These are phyloP conservation scores for Sparidentex hasta DNA, from an alignment of 2,797 vertebrate genomes.

Conservation along the genomic window DNA sequence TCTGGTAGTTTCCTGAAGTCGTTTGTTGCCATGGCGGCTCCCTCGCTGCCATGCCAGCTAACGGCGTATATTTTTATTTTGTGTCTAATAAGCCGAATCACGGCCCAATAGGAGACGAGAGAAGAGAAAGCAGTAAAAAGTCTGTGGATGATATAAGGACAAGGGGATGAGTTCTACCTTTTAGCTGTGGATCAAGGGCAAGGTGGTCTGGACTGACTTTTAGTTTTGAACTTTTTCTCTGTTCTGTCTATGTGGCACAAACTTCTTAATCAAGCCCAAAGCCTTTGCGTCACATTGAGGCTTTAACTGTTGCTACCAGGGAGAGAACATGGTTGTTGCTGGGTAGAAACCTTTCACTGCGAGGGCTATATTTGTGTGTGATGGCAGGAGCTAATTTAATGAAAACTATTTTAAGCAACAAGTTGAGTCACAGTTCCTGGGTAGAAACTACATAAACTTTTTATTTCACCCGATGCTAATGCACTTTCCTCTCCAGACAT, in stretches of 20 bases:
- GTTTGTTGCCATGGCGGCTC: slow-evolving; percentile 87
- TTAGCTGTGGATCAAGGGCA: slow-evolving; percentile 80
- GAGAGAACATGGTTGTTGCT: slow-evolving; percentile 75
- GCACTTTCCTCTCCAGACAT: slow-evolving; percentile 1
- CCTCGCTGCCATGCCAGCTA: slow-evolving; percentile 82
- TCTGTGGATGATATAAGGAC: slow-evolving; percentile 81
- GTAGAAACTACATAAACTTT: slow-evolving; percentile 8
- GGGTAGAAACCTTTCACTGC: slow-evolving; percentile 68
- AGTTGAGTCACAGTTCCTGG: slow-evolving; percentile 29
- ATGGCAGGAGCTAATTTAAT: slow-evolving; percentile 39
- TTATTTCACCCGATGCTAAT: slow-evolving; percentile 1
- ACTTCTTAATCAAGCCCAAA: slow-evolving; percentile 75
- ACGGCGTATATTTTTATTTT: slow-evolving; percentile 88
- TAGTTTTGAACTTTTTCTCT: slow-evolving; percentile 71
- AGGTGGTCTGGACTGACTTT: slow-evolving; percentile 76
- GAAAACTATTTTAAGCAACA: slow-evolving; percentile 52
- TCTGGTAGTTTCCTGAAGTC: slow-evolving; percentile 76
- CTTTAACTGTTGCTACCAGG: slow-evolving; percentile 60
- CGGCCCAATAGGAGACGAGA: slow-evolving; percentile 80
- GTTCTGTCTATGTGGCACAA: slow-evolving; percentile 68
- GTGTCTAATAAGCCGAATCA: slow-evolving; percentile 85
- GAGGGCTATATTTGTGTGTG: slow-evolving; percentile 37
- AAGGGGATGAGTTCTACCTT: slow-evolving; percentile 74
- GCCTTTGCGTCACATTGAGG: slow-evolving; percentile 53
- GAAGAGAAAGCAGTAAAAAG: slow-evolving; percentile 81